These are phyloP conservation scores for Takifugu flavidus DNA, from an alignment of 2,113 vertebrate genomes.

Conservation along the genomic window DNA sequence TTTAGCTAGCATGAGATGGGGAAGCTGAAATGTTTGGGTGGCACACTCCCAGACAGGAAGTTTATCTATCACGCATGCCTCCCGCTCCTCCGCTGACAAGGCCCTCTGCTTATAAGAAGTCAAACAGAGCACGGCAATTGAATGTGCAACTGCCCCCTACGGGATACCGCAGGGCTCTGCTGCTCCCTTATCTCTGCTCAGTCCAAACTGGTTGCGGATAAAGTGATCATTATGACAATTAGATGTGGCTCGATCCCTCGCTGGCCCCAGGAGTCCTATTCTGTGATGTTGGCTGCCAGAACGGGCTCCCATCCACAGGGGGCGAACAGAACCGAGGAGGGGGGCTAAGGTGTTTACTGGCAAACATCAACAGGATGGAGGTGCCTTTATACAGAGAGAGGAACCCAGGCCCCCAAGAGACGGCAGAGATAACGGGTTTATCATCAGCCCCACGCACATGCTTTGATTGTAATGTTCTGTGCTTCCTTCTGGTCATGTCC, in stretches of 20 bases:
- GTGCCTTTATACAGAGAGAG: constrained; percentile 78
- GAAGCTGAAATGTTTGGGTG: constrained; percentile 40
- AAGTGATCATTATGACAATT: constrained; percentile 76
- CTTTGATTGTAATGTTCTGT: constrained; percentile 89
- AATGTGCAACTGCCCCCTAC: constrained; percentile 61
- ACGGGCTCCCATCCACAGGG: constrained; percentile 37
- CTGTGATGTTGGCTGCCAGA: constrained; percentile 69
- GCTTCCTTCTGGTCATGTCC: constrained; percentile 78
- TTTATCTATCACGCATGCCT: constrained; percentile 73
- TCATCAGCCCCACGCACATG: constrained; percentile 80
- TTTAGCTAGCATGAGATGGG: constrained; percentile 56
- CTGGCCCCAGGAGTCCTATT: constrained; percentile 73
- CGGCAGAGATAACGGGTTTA: constrained; percentile 79
- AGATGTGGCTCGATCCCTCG: constrained; percentile 66
- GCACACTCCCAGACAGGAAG: constrained; percentile 72
- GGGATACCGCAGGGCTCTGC: constrained; percentile 38
- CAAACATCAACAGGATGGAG: constrained; percentile 80
- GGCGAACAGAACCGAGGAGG: constrained; percentile 54
- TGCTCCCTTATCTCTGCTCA: constrained; percentile 67
- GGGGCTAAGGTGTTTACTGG: constrained; percentile 78
- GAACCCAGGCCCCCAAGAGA: constrained; percentile 71
- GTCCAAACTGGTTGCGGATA: constrained; percentile 71
- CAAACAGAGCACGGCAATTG: constrained; percentile 61
- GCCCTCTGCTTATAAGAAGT: constrained; percentile 54
- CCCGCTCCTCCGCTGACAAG: constrained; percentile 55